Percentiles rank a stretch among this genome's conserved stretches.
These are phyloP conservation scores for Lichenostomus cassidix DNA, from an alignment of 2,113 vertebrate genomes.

Conservation along the genomic window DNA sequence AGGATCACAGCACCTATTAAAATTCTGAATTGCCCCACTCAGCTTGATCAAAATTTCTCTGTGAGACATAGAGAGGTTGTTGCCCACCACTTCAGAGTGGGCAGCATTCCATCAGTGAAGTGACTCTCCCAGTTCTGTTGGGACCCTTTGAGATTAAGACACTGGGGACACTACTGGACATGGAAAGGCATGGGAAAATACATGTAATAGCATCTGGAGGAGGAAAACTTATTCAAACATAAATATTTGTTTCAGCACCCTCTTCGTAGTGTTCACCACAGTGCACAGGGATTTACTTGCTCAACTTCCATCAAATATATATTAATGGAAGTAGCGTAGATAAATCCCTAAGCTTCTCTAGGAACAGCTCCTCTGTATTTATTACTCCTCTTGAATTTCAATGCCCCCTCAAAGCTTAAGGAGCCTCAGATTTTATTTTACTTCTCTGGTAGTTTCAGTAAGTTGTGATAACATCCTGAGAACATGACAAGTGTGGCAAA, in stretches of 20 bases:
- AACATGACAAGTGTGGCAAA: background rate
- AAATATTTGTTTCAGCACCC: constrained; percentile 34
- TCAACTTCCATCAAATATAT: constrained; percentile 33
- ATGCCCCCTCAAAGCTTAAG: background rate
- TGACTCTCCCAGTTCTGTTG: background rate
- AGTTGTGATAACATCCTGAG: background rate
- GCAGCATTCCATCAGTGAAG: background rate
- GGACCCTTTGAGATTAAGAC: background rate
- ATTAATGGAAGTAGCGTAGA: background rate
- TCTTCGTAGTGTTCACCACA: background rate
- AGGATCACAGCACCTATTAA: background rate
- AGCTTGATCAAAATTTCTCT: background rate
- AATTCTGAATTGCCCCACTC: background rate
- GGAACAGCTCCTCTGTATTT: constrained; percentile 28
- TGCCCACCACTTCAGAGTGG: background rate
- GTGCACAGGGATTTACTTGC: background rate
- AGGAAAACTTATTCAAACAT: background rate
- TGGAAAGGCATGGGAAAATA: background rate
- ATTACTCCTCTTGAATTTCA: constrained; percentile 44
- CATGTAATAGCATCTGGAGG: background rate
- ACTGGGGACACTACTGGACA: background rate
- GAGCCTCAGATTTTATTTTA: constrained; percentile 12
- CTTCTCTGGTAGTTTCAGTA: background rate
- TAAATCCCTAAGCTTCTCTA: constrained; percentile 21
- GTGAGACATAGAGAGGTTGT: background rate